These are phyloP conservation scores for Pitangus sulphuratus DNA, from an alignment of 2,797 vertebrate genomes.

Conservation along the genomic window DNA sequence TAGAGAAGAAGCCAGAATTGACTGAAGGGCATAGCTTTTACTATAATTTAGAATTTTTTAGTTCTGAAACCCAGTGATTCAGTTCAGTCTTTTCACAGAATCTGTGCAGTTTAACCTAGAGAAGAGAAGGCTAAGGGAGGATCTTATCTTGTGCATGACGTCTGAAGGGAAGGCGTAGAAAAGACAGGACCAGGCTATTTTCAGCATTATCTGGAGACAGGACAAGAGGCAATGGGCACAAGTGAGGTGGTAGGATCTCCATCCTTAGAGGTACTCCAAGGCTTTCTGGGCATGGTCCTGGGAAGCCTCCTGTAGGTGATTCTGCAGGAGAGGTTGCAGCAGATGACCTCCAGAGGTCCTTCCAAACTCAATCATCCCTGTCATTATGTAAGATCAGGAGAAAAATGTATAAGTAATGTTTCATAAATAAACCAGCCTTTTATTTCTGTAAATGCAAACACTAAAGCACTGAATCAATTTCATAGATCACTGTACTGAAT, in stretches of 20 bases:
- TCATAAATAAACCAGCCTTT: not conserved
- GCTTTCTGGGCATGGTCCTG: rapidly evolving
- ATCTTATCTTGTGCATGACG: not conserved
- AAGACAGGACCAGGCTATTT: not conserved
- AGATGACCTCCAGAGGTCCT: not conserved
- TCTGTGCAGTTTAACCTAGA: not conserved
- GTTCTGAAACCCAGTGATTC: not conserved
- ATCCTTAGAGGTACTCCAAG: not conserved
- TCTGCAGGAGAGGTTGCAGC: not conserved
- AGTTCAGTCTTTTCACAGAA: not conserved
- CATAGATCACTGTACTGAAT: not conserved
- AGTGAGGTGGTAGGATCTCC: not conserved
- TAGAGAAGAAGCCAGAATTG: not conserved
- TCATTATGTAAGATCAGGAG: not conserved
- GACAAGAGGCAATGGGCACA: not conserved
- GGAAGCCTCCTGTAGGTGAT: not conserved
- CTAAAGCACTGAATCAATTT: not conserved
- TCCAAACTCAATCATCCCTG: not conserved
- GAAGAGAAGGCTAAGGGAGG: not conserved
- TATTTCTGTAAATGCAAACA: not conserved
- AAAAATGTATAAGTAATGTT: not conserved
- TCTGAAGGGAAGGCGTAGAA: not conserved
- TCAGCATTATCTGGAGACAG: not conserved
- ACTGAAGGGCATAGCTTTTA: not conserved
- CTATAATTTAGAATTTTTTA: not conserved